Percentiles rank a stretch among this genome's conserved stretches.
These are phyloP conservation scores for Cheumatopsyche charites DNA, from an alignment of 1,140 invertebrate species.

Conservation along the genomic window DNA sequence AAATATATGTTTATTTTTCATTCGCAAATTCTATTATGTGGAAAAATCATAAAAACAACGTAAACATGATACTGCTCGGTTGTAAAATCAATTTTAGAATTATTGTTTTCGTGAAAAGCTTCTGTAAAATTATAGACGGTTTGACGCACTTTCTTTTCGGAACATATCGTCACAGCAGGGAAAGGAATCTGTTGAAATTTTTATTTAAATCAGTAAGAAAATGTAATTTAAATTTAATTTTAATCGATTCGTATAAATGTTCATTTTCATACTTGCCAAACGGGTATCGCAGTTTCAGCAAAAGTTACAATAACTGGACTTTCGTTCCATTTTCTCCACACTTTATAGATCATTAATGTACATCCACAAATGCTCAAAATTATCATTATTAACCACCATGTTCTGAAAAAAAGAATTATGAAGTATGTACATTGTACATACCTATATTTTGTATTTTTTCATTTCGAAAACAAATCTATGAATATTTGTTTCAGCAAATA, in stretches of 20 bases:
- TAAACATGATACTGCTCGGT: constrained; percentile 58
- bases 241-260: not conserved
- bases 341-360: constrained; percentile 54
- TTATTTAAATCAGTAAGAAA: not conserved
- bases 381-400: constrained; percentile 33
- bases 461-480: too few species aligned
- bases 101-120: constrained; percentile 52
- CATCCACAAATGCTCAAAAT: constrained; percentile 39
- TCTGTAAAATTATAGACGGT: constrained; percentile 63
- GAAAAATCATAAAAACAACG: constrained; percentile 19
- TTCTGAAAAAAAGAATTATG: constrained; percentile 4
- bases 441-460: too few species aligned
- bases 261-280: constrained; percentile 63
- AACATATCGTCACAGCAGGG: constrained; percentile 66
- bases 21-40: too few species aligned
- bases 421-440: too few species aligned
- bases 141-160: constrained; percentile 63
- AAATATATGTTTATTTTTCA: too few species aligned
- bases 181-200: constrained; percentile 63
- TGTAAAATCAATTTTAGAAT: constrained; percentile 50
- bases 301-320: constrained; percentile 63
- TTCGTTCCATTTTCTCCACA: constrained; percentile 61
- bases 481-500: too few species aligned
- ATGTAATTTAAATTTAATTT: not conserved
- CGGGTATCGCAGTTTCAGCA: constrained; percentile 65